A percentile compares a stretch with the other conserved stretches of the same genome.
Evolutionary conservation across 2,888 invertebrate genomes (phyloP).

Genomic region (Drosophila emarginata): DNA sequence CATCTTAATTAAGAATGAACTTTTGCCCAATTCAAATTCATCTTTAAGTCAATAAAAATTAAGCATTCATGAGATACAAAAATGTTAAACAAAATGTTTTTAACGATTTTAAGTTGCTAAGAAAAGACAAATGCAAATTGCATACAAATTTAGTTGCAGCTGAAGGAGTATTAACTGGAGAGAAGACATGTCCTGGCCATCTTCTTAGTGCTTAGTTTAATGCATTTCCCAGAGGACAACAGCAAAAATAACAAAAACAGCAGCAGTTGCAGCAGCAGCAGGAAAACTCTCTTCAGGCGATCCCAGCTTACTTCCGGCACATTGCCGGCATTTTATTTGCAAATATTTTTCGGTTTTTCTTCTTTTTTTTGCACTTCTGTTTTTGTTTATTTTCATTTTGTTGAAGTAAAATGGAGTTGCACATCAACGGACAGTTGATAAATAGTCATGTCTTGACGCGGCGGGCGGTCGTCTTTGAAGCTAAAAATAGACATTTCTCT

Average conservation of each 20-base stretch:
- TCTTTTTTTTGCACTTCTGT: slow-evolving; percentile 20
- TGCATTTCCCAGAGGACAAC: slow-evolving; percentile 55
- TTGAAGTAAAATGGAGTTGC: slow-evolving; percentile 7
- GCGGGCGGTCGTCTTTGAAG: not conserved
- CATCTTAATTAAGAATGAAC: not conserved
- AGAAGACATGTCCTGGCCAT: slow-evolving; percentile 39
- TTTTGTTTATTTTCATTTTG: slow-evolving; percentile 37
- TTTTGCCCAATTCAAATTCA: not conserved
- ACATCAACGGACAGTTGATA: slow-evolving; percentile 10
- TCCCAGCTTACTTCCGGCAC: slow-evolving; percentile 70
- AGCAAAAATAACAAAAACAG: slow-evolving; percentile 18
- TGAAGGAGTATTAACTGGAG: slow-evolving; percentile 35
- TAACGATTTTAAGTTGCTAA: slow-evolving; percentile 29
- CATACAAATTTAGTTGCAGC: slow-evolving; percentile 61
- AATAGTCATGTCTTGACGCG: not conserved
- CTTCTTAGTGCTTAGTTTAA: slow-evolving; percentile 66
- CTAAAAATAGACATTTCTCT: not conserved
- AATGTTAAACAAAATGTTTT: not conserved
- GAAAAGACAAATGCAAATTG: slow-evolving; percentile 54
- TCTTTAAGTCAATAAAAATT: not conserved
- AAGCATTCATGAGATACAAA: not conserved
- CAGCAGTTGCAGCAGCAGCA: not conserved
- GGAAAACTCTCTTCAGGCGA: not conserved
- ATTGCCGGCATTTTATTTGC: slow-evolving; percentile 75
- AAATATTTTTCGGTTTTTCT: slow-evolving; percentile 51